phyloP scores from a whole-genome alignment of 2,888 invertebrate genomes.

The Lepidocyrtoides sp. region DNA sequence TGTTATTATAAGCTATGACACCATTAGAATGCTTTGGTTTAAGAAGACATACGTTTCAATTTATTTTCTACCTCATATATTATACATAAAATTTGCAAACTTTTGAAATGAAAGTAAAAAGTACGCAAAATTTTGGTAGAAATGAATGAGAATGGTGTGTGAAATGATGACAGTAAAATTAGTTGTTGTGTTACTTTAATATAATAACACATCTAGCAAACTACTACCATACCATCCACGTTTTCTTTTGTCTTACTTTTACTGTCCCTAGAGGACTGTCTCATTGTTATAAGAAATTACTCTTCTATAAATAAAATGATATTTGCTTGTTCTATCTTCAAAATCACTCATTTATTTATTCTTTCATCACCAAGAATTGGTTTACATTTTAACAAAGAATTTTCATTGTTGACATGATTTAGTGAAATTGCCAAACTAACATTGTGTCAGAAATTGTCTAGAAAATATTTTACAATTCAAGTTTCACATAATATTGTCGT shows the following conservation, averaged over 20 bases:
- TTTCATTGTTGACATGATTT: constrained; percentile 58
- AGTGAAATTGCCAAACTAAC: constrained; percentile 31
- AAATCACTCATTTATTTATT: constrained; percentile 55
- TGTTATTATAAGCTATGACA: too few relatives aligned
- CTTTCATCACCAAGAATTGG: constrained; percentile 5
- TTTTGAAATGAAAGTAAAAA: constrained; percentile 51
- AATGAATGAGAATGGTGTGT: not conserved
- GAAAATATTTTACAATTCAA: constrained; percentile 14
- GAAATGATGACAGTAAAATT: constrained; percentile 42
- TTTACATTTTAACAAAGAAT: constrained; percentile 39
- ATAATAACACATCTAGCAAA: not conserved
- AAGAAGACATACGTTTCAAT: not conserved
- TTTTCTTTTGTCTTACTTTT: not conserved
- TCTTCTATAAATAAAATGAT: not conserved
- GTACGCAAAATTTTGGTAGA: not conserved
- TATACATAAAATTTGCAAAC: constrained; percentile 50
- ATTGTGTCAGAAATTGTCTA: not conserved
- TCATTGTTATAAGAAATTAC: constrained; percentile 14
- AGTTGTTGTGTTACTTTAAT: too few relatives aligned
- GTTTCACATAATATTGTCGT: not conserved
- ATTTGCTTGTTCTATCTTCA: not conserved
- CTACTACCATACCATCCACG: constrained; percentile 19
- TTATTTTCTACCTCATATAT: constrained; percentile 8
- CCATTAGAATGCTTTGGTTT: not conserved
- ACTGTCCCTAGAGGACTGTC: not conserved